Evolutionary conservation across 2,797 vertebrate species (phyloP).

Genomic region (Dermochelys coriacea): DNA sequence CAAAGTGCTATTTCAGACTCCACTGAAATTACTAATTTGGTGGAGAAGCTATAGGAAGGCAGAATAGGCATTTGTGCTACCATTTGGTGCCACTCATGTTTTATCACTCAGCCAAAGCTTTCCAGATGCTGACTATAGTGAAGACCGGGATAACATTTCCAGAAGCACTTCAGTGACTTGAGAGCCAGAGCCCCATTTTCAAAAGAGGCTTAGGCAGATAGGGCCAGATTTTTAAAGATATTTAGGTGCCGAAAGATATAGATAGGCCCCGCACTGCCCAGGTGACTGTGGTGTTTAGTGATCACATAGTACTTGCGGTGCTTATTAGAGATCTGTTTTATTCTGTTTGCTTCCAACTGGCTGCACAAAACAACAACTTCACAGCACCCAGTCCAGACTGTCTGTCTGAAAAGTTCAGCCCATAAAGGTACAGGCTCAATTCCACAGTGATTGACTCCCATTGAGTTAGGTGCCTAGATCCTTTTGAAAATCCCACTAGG

Average conservation of each 20-base stretch:
- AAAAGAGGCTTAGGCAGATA: neutral
- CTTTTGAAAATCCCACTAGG: neutral
- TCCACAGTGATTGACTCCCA: neutral
- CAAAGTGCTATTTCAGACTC: conserved; percentile 64
- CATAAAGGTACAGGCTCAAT: neutral
- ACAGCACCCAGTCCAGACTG: neutral
- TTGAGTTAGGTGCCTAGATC: neutral
- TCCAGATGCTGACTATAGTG: neutral
- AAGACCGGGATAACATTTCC: neutral
- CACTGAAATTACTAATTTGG: conserved; percentile 59
- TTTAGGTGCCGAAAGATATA: neutral
- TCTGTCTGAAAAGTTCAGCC: neutral
- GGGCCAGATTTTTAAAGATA: neutral
- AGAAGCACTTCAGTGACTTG: neutral
- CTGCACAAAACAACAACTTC: neutral
- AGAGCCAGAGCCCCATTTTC: neutral
- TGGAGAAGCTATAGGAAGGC: conserved; percentile 17
- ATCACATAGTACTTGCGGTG: neutral
- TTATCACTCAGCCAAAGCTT: neutral
- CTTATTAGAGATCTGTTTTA: neutral
- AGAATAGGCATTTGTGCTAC: neutral
- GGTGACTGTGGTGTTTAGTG: neutral
- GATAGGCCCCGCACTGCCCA: neutral
- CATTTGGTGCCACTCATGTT: neutral
- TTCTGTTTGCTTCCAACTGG: neutral